A percentile compares a stretch with the other conserved stretches of the same genome.
phyloP scores from a whole-genome alignment of 2,113 vertebrate genomes.

The Hassar affinis region DNA sequence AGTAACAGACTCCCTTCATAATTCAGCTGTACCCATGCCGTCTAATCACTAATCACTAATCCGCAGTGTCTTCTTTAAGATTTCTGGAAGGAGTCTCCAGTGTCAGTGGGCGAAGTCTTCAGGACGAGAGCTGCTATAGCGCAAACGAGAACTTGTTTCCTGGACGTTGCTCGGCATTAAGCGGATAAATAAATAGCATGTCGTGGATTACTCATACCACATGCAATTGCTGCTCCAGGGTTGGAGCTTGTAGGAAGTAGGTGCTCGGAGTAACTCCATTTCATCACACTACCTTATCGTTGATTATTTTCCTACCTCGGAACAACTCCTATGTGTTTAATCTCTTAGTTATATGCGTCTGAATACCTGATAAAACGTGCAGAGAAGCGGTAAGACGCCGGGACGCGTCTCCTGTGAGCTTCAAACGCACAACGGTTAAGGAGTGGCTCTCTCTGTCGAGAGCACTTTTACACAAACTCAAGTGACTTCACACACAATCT shows the following conservation, averaged over 20 bases:
- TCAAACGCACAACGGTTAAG: neutral
- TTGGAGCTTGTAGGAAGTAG: neutral
- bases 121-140: neutral
- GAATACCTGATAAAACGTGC: neutral
- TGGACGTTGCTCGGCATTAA: neutral
- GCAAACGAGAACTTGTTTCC: neutral
- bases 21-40: too few relatives aligned
- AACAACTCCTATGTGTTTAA: neutral
- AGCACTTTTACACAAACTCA: conserved; percentile 32
- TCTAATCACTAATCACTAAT: too few relatives aligned
- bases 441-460: neutral
- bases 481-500: conserved; percentile 48
- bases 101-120: too few relatives aligned
- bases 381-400: too few relatives aligned
- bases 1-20: neutral
- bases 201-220: neutral
- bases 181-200: neutral
- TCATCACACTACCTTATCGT: neutral
- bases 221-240: neutral
- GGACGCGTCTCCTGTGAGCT: neutral
- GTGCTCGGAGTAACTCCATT: neutral
- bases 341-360: neutral
- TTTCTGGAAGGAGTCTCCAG: too few relatives aligned
- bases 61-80: too few relatives aligned
- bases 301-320: neutral